These are phyloP conservation scores for Mesorhabditis spiculigera DNA, from an alignment of 2,888 invertebrate genomes.

Conservation along the genomic window DNA sequence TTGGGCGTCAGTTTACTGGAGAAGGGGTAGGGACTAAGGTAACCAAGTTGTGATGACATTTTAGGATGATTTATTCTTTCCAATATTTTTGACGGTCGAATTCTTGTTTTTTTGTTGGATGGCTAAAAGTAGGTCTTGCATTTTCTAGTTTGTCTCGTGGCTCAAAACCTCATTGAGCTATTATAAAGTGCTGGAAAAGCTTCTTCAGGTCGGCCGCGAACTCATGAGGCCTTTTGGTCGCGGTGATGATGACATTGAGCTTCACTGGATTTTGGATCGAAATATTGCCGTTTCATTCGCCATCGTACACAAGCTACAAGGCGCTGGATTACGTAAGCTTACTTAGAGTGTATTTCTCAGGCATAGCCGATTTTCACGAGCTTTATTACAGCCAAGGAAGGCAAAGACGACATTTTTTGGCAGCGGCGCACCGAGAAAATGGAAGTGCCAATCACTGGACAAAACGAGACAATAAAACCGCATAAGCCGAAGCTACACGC, in stretches of 20 bases:
- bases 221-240: slow-evolving; percentile 44
- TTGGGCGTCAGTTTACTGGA: slow-evolving; percentile 55
- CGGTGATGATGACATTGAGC: slow-evolving; percentile 41
- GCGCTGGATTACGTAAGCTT: slow-evolving; percentile 22
- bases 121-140: no score
- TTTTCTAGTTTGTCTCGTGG: slow-evolving; percentile 14
- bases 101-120: slow-evolving; percentile 39
- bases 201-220: slow-evolving; percentile 32
- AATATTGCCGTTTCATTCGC: slow-evolving; percentile 37
- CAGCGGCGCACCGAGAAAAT: no score
- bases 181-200: no score
- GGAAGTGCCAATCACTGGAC: no score
- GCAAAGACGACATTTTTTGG: no score
- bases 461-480: no score
- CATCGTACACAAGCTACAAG: slow-evolving; percentile 36
- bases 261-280: slow-evolving; percentile 40
- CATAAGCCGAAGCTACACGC: no score
- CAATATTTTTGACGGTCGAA: slow-evolving; percentile 39
- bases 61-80: slow-evolving; percentile 27
- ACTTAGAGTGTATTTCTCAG: no score
- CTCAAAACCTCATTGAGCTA: slow-evolving; percentile 16
- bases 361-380: no score
- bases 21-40: no score
- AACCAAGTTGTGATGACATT: no score
- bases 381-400: no score